These are phyloP conservation scores for Bombus haemorrhoidalis DNA, from an alignment of 1,140 invertebrate genomes.

Conservation along the genomic window DNA sequence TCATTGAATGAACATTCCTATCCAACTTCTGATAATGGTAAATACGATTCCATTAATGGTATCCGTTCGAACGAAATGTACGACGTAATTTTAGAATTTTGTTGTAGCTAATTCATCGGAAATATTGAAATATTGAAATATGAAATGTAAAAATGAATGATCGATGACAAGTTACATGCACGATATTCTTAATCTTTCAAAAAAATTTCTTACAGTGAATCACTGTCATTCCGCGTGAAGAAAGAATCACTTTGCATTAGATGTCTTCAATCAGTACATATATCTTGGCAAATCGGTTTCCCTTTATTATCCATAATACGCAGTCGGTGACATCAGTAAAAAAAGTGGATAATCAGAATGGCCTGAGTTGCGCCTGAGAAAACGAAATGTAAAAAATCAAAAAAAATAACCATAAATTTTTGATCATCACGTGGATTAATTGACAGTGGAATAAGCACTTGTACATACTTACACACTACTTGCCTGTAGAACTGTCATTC, in stretches of 20 bases:
- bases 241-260: constrained; percentile 9
- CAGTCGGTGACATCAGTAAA: constrained; percentile 1
- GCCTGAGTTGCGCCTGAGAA: not conserved
- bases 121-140: too few relatives aligned
- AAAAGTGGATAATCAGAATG: not conserved
- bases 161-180: not conserved
- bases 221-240: not conserved
- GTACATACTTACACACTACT: constrained; percentile 3
- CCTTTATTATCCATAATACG: constrained; percentile 8
- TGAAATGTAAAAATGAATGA: not conserved
- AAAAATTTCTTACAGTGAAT: not conserved
- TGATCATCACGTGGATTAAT: constrained; percentile 39
- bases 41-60: constrained; percentile 42
- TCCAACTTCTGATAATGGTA: constrained; percentile 3
- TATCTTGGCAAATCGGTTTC: constrained; percentile 21
- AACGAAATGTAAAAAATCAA: not conserved
- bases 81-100: constrained; percentile 37
- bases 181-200: not conserved
- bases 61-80: not conserved
- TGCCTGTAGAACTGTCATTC: constrained; percentile 43
- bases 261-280: constrained; percentile 3
- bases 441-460: constrained; percentile 15
- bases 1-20: constrained; percentile 45
- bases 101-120: not conserved
- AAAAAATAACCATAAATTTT: constrained; percentile 23